Evolutionary conservation across 1,140 invertebrate genomes (phyloP), one percentile per base, ranked within the genome.

Genomic region (Pararge aegeria): DNA sequence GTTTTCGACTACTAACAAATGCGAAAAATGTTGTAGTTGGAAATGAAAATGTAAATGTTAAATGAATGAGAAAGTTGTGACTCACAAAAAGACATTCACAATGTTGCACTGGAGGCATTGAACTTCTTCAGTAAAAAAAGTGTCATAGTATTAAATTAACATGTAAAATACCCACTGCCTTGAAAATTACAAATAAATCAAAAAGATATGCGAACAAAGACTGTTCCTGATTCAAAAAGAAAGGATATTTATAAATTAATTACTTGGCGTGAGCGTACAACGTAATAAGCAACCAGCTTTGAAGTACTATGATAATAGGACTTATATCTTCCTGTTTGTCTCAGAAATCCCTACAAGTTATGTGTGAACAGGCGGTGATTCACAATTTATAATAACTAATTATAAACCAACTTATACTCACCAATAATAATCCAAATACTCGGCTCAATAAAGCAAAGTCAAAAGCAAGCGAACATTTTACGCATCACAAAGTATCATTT

Each of bases 401-500:
- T 57, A 65, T 63, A 68, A 52, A 61, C 51, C 10, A 38, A 53
- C 20, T 56, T 24, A 70, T 73, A 89, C 83, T 83, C 61, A 87
- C 82, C 80, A 70, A 76, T 78, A 78, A 75, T 78, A 61, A 55
- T 61, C 58, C 59, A 61, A 46, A 61, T 55, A 51, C 42, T 42
- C 37, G 7, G 24, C 37, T 52, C 19, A 37, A 38, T 38, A 38
- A 61, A 13, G 48, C 48, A 42, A 29, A 55, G 46, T 61, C 53
- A 55, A 44, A 55, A 55, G 46, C 16, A 61, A 61, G 27, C 46
- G 53, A 38, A 50, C 37, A 68, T 75, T 74, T 67, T 75, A 75
- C 72, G 61, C 70, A 78, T 77, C 68, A 78, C 69, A 74, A 60
- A 62, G 62, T 68, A 68, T 64, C 64, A 66, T 79, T 70, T 52